Conservation (phyloP, 2,113 vertebrate genomes). For the Pycnonotus jocosus region DNA sequence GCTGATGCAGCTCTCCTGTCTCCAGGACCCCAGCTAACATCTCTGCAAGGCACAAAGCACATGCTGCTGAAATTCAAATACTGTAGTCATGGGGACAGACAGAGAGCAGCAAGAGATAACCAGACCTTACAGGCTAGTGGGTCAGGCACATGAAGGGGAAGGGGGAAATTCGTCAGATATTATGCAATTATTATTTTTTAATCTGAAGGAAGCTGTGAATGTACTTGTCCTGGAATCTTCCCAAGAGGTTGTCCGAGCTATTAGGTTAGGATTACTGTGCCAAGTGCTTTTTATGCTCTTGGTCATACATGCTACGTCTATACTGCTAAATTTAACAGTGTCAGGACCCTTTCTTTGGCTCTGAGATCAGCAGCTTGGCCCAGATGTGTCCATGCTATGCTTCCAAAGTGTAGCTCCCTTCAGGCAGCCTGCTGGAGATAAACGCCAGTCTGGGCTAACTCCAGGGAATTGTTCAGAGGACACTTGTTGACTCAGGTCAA, state of each 20-base stretch:
- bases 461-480: neutral
- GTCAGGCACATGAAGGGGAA: neutral
- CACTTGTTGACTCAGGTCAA: neutral
- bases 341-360: neutral
- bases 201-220: neutral
- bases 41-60: conserved; percentile 29
- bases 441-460: neutral
- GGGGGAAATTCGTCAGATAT: neutral
- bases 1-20: conserved; percentile 43
- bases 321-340: conserved; percentile 11
- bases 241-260: neutral
- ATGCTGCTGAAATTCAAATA: conserved; percentile 29
- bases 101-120: conserved; percentile 1
- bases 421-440: neutral
- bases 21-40: conserved; percentile 33
- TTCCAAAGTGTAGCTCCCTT: neutral
- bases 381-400: neutral
- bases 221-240: neutral
- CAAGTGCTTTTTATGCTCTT: neutral
- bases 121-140: neutral
- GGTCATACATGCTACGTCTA: neutral
- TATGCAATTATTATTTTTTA: neutral
- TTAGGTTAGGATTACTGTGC: neutral
- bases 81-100: conserved; percentile 48
- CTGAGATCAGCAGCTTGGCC: neutral